These are phyloP conservation scores for Phoxinus dragarum DNA, from an alignment of 2,797 vertebrate species.

Conservation along the genomic window DNA sequence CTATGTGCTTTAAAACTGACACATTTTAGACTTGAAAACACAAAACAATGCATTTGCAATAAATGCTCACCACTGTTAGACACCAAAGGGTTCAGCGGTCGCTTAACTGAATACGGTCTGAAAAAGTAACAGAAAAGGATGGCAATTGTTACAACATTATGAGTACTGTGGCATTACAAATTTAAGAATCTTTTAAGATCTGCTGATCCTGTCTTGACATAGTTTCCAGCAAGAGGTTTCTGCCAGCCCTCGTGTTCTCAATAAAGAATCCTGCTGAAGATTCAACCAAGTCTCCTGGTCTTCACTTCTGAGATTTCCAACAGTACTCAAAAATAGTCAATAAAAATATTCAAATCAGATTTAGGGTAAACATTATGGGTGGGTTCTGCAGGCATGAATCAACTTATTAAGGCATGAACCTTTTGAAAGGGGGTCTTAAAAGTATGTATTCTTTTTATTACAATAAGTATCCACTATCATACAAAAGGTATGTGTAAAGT, in stretches of 20 bases:
- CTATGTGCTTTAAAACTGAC: not conserved
- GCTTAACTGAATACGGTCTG: slow-evolving; percentile 87
- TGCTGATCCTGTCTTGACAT: no score
- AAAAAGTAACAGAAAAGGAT: slow-evolving; percentile 42
- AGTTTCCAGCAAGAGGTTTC: no score
- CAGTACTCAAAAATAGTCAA: not conserved
- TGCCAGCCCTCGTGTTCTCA: no score
- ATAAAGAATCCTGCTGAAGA: no score
- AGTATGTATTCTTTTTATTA: not conserved
- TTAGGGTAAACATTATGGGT: not conserved
- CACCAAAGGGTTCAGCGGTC: slow-evolving; percentile 82
- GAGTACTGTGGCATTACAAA: not conserved
- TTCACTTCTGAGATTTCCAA: no score
- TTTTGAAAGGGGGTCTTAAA: not conserved
- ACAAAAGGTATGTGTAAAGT: not conserved
- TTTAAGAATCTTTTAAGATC: no score
- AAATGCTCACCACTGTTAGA: slow-evolving; percentile 63
- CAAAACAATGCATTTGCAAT: not conserved
- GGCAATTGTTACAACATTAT: not conserved
- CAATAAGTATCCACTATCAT: not conserved
- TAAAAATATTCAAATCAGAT: not conserved
- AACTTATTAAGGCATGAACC: not conserved
- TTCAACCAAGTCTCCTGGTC: no score
- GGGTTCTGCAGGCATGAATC: not conserved
- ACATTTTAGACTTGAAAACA: not conserved